Evolutionary conservation across 2,113 vertebrate genomes (phyloP), one percentile per base, ranked within the genome.

Genomic region (Neolamprologus tretocephalus): DNA sequence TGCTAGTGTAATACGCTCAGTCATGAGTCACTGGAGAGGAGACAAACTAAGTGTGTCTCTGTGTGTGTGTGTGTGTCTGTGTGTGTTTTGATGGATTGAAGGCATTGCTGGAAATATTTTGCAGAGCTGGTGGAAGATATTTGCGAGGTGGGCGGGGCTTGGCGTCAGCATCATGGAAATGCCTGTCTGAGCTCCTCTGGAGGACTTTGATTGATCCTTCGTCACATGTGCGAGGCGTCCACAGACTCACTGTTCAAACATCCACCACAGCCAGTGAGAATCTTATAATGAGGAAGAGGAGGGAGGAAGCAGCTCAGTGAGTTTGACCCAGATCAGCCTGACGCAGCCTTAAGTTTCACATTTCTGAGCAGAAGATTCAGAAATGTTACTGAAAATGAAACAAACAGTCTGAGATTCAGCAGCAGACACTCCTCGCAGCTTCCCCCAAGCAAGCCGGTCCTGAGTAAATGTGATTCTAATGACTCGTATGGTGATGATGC

Each of bases 91-190:
- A 68, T 82, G 80, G 35, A 82, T 79, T 85, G 66, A 66, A 86
- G 23, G 45, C 17, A 55, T 55, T 85, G 63, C 7, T 85, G 82
- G 51, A 81, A 53, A 40, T 81, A 78, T 55, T 80, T 26, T 82
- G 83, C 54, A 89, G 81, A 81, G 16, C 19, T 89, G 16, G 63
- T 63, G 54, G 53, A 80, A 78, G 81, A 73, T 51, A 85, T 63
- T 54, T 82, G 17, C 40, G 33, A 78, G 63, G 33, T 21, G 40
- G 17, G 40, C 9, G 51, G 61, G 40, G 61, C 54, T 40, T 11
- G 23, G 53, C 23, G 5, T 42, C 13, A 4, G 16, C 19, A 23
- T 9, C 66, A 5, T 71, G 63, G 33, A 71, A 23, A 13, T 40
- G 35, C 0, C 17, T 35, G 10, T 66, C 61, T 37, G 19, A 40